Percentiles rank a stretch among this genome's conserved stretches.
These are phyloP conservation scores for Acleris laterana DNA, from an alignment of 2,888 invertebrate genomes.

Conservation along the genomic window DNA sequence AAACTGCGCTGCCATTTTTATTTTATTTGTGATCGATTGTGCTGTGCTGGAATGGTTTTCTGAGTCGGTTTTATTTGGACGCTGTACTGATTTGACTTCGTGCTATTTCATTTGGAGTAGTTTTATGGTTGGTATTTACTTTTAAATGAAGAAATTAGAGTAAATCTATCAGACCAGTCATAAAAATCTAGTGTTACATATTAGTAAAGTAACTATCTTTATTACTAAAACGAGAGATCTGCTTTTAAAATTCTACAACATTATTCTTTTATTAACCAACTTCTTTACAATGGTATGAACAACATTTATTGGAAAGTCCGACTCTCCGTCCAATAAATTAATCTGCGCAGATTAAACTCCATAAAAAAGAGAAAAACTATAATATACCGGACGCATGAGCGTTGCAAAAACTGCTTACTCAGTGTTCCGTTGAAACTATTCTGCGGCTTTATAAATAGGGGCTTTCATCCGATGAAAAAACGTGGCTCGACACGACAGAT, in stretches of 20 bases:
- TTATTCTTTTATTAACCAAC: background rate
- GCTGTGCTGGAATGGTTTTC: conserved; percentile 24
- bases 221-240: too few relatives aligned
- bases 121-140: too few relatives aligned
- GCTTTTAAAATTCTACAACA: too few relatives aligned
- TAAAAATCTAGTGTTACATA: too few relatives aligned
- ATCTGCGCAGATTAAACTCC: conserved; percentile 17
- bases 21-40: conserved; percentile 38
- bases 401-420: conserved; percentile 66
- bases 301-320: background rate
- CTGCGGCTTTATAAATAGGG: conserved; percentile 69
- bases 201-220: too few relatives aligned
- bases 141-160: background rate
- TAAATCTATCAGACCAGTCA: too few relatives aligned
- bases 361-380: conserved; percentile 45
- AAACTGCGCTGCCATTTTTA: conserved; percentile 37
- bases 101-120: background rate
- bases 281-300: background rate
- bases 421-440: conserved; percentile 77
- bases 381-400: conserved; percentile 54
- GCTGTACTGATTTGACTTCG: conserved; percentile 1
- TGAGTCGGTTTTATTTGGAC: conserved; percentile 26
- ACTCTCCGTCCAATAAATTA: background rate
- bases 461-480: conserved; percentile 78
- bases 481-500: conserved; percentile 67